Evolutionary conservation across 2,888 invertebrate genomes (phyloP), one percentile per base, ranked within the genome.

Genomic region (Papilio gigon): DNA sequence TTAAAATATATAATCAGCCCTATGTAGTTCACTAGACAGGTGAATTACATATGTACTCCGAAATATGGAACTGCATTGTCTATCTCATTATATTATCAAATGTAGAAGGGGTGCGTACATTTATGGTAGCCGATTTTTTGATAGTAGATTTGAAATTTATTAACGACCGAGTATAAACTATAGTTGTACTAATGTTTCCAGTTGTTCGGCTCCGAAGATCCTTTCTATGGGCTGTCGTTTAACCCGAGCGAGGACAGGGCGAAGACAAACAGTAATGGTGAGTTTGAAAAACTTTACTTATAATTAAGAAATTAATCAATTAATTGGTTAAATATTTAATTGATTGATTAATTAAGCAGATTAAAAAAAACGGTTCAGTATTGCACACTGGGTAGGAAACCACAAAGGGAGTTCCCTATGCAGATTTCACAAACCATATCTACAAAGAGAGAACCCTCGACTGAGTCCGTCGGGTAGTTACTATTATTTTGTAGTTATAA

Each of bases 151-250:
- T 50, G 14, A 14, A n/a, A 14, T 40, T 37, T 40, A 61, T n/a
- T 61, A 9, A 40, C 22, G 61, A 47, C 9, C 22, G 37, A 12
- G 9, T 53, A 20, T 61, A 35, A 53, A 64, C 3, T 68, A 67
- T 27, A 64, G 22, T 47, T 17, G 63, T 40, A 40, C 71, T 70
- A 71, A 60, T 64, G 67, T 53, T 89, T 91, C 72, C 86, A 92
- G 92, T 77, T 92, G 65, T 92, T 92, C 75, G 89, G 90, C 37
- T 82, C 88, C 2, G 92, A 92, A 58, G 92, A 92, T 80, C 92
- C 92, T n/a, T 90, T 92, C 80, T 92, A 92, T 81, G 92, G 92
- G 44, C 84, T 92, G 61, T 80, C 89, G 17, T 91, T 82, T 79
- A 90, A 87, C 76, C 74, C 83, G 9, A 75, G 80, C 71, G 91